Conservation (phyloP, 2,113 vertebrate genomes). For the Acanthochromis polyacanthus region DNA sequence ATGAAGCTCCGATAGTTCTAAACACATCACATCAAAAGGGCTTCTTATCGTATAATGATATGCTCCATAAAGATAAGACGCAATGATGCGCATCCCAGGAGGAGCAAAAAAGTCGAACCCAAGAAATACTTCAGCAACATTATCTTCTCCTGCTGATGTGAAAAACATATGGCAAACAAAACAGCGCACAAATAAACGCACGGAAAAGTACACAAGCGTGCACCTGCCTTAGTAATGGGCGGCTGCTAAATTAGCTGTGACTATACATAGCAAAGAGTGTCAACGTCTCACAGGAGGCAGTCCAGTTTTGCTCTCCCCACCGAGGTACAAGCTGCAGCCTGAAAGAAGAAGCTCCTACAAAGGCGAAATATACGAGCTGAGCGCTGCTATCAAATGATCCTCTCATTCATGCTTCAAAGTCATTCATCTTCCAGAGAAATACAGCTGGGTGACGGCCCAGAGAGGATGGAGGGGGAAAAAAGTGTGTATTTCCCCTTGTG, state of each 20-base stretch:
- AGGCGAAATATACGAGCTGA: constrained; percentile 68
- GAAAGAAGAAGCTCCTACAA: constrained; percentile 52
- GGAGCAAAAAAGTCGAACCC: constrained; percentile 12
- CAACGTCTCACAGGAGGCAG: constrained; percentile 68
- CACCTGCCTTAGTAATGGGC: constrained; percentile 42
- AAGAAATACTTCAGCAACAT: constrained; percentile 15
- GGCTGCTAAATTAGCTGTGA: constrained; percentile 55
- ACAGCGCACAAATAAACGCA: constrained; percentile 1
- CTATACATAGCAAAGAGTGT: constrained; percentile 60
- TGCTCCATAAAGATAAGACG: constrained; percentile 63
- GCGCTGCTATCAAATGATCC: constrained; percentile 65
- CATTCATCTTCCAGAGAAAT: constrained; percentile 70
- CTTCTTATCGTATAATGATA: constrained; percentile 68
- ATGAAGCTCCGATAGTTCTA: constrained; percentile 49
- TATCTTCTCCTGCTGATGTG: constrained; percentile 17
- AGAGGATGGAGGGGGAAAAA: constrained; percentile 13
- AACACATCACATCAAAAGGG: constrained; percentile 74
- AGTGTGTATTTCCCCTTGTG: constrained; percentile 20
- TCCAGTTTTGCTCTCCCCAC: constrained; percentile 62
- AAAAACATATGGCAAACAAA: constrained; percentile 17
- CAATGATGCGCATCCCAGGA: constrained; percentile 23
- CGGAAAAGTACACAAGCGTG: neutral
- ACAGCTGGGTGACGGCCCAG: constrained; percentile 57
- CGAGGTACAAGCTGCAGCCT: constrained; percentile 46
- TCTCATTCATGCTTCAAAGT: constrained; percentile 68